Percentiles rank a stretch among this genome's conserved stretches.
phyloP scores from a whole-genome alignment of 2,113 vertebrate species.

The Megalops atlanticus region DNA sequence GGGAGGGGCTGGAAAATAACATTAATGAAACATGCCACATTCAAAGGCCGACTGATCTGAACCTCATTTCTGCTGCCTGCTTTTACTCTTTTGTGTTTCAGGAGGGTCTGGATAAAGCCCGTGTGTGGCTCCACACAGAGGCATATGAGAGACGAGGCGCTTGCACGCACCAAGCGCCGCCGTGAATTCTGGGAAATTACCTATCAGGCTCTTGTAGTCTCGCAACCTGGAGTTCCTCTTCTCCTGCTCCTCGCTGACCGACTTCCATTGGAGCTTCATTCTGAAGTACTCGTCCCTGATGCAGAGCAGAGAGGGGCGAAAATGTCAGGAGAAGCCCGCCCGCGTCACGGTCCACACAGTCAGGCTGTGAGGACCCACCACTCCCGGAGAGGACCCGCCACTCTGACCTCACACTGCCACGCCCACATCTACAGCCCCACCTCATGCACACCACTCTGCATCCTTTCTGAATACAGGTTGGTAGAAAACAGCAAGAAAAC shows the following conservation, averaged over 20 bases:
- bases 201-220: slow-evolving; percentile 93
- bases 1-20: background rate
- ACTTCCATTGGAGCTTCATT: slow-evolving; percentile 99
- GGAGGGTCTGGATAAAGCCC: too few relatives aligned
- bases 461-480: too few relatives aligned
- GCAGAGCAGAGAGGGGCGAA: background rate
- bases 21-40: slow-evolving; percentile 13
- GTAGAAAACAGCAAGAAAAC: too few relatives aligned
- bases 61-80: background rate
- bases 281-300: slow-evolving; percentile 92
- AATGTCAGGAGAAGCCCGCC: background rate
- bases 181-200: slow-evolving; percentile 64
- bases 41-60: slow-evolving; percentile 7
- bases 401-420: too few relatives aligned
- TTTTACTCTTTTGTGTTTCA: too few relatives aligned
- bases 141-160: too few relatives aligned
- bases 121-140: background rate
- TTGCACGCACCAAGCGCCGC: background rate
- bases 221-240: slow-evolving; percentile 89
- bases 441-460: too few relatives aligned
- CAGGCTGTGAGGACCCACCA: too few relatives aligned
- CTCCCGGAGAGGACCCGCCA: too few relatives aligned
- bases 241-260: slow-evolving; percentile 92
- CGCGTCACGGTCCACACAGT: too few relatives aligned
- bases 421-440: too few relatives aligned